Base-by-base conservation (phyloP, 1,140 invertebrate genomes). In the Drosophila ambigua region DNA sequence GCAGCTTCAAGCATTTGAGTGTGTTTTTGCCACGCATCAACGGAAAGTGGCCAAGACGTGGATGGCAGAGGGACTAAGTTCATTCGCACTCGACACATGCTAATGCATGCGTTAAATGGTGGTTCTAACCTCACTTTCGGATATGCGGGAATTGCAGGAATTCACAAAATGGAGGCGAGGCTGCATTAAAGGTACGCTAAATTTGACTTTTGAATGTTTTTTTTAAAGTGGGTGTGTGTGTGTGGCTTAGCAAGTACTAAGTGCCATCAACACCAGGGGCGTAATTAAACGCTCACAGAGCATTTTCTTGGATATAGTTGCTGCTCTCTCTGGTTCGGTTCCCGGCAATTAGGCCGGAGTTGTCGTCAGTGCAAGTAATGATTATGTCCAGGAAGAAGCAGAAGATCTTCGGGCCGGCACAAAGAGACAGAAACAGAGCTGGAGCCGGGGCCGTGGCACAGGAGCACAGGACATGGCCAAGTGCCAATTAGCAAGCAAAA, bases 401-500 rank as follows among this genome's bases (percentile, higher is more conserved):
- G 71, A 77, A 45, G 63, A 69, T 72, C 51, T 58, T 62, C 41
- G 46, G 26, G 46, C 39, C 60, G 26, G 58, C 72, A 57, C 43
- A 69, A 57, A 69, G 64, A n/a, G 49, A 16, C 51, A 15, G 13
- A 4, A 23, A 9, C 31, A 35, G 9, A 35, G 31, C 11, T 3
- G 3, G 31, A 13, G 35, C 11, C 11, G 5, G 35, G 4, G 11
- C 11, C 11, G 9, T 2, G 31, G 28, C 28, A 11, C 28, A 46
- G 15, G 67, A 61, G 76, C 61, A 72, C 71, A 78, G 74, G 66
- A 67, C 59, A 71, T 62, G 72, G 82, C 82, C 84, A 88, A 88
- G 83, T 88, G 83, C 84, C 84, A 88, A 88, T 88, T 88, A 88
- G 84, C 61, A 88, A 89, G 84, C 73, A 88, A 88, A 88, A 83